phyloP scores from a whole-genome alignment of 2,888 invertebrate species.

The Asteroscopus sphinx region DNA sequence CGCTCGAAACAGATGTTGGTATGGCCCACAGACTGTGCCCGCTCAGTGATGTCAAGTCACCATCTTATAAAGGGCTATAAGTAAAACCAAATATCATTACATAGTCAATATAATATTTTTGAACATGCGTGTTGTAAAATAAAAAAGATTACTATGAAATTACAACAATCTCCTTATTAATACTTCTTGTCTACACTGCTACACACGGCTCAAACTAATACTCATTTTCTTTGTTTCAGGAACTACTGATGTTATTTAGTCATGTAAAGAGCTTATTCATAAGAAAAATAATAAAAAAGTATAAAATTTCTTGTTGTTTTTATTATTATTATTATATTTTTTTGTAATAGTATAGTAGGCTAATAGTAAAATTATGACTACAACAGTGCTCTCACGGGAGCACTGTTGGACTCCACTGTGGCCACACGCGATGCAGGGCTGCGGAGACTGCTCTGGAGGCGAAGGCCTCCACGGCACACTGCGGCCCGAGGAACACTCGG shows the following conservation, averaged over 20 bases:
- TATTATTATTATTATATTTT: constrained; percentile 63
- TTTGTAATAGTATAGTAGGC: constrained; percentile 18
- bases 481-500: too few species aligned
- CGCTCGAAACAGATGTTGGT: too few species aligned
- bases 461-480: too few species aligned
- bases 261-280: constrained; percentile 65
- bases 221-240: constrained; percentile 77
- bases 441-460: neutral
- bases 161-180: too few species aligned
- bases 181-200: too few species aligned
- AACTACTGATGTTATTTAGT: constrained; percentile 79
- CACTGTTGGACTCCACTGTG: constrained; percentile 1
- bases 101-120: too few species aligned
- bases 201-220: neutral
- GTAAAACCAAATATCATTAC: too few species aligned
- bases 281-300: constrained; percentile 69
- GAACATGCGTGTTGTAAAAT: too few species aligned
- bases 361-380: constrained; percentile 22
- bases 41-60: too few species aligned
- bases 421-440: neutral
- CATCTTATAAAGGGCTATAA: too few species aligned
- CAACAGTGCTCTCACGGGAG: constrained; percentile 3
- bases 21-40: too few species aligned
- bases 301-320: constrained; percentile 61
- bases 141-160: too few species aligned